A percentile compares a stretch with the other conserved stretches of the same genome.
These are phyloP conservation scores for Semnornis frantzii DNA, from an alignment of 2,113 vertebrate genomes.

Conservation along the genomic window DNA sequence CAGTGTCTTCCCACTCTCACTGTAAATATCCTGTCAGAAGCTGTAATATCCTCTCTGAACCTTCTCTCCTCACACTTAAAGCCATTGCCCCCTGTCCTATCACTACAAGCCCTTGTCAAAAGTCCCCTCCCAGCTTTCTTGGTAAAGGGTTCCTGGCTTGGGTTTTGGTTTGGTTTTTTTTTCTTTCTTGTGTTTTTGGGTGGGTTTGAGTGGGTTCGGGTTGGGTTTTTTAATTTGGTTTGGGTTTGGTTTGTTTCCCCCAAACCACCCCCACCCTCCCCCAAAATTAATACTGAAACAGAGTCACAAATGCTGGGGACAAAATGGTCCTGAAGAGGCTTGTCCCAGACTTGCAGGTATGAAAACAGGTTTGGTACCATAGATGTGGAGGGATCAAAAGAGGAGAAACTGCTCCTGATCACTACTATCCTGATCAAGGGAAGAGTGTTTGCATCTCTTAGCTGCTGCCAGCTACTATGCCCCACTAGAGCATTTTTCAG, in stretches of 20 bases:
- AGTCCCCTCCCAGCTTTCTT: too few relatives aligned
- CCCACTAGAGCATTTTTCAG: background rate
- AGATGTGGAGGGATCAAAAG: background rate
- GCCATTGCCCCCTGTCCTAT: too few relatives aligned
- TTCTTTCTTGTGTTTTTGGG: too few relatives aligned
- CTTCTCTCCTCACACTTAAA: too few relatives aligned
- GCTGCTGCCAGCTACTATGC: background rate
- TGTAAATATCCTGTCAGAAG: too few relatives aligned
- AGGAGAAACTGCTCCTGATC: background rate
- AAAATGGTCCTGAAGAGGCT: background rate
- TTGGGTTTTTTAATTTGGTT: too few relatives aligned
- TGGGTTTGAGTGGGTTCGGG: too few relatives aligned
- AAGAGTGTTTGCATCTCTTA: background rate
- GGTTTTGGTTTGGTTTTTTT: too few relatives aligned
- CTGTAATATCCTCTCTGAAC: too few relatives aligned
- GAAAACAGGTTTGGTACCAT: background rate
- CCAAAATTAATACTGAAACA: background rate
- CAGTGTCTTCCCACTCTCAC: too few relatives aligned
- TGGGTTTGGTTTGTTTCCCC: background rate
- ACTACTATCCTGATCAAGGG: fast-evolving
- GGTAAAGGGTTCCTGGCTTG: background rate
- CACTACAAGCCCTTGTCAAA: too few relatives aligned
- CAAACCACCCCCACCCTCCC: background rate
- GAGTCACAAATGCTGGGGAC: background rate
- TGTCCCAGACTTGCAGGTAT: background rate